phyloP scores from a whole-genome alignment of 2,888 invertebrate species.

The Dasypogon diadema region DNA sequence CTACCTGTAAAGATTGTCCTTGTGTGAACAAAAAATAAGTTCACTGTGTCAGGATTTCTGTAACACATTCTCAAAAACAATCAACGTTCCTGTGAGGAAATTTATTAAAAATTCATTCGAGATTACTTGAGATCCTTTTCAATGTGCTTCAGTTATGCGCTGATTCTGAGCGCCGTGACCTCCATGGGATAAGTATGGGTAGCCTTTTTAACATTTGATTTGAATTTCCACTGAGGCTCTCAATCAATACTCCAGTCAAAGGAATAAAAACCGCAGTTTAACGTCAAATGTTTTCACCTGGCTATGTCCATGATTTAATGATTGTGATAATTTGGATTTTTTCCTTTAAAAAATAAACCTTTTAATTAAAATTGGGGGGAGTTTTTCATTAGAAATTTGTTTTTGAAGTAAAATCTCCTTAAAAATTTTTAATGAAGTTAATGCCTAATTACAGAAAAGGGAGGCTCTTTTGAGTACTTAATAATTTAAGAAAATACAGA shows the following conservation, averaged over 20 bases:
- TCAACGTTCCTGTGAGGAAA: constrained; percentile 51
- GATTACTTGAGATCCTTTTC: constrained; percentile 52
- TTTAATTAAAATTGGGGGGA: not conserved
- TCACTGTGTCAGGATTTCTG: constrained; percentile 4
- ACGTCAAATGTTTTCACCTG: not conserved
- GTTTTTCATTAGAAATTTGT: not conserved
- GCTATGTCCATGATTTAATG: too few species aligned
- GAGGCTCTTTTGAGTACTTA: too few species aligned
- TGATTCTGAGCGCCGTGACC: constrained; percentile 44
- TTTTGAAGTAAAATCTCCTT: too few species aligned
- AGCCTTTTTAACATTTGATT: not conserved
- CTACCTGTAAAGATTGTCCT: not conserved
- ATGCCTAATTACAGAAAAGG: too few species aligned
- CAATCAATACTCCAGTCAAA: not conserved
- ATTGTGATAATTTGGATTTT: too few species aligned
- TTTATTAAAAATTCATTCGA: constrained; percentile 54
- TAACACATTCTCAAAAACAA: constrained; percentile 52
- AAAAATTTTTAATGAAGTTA: too few species aligned
- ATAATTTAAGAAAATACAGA: too few species aligned
- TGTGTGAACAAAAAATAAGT: constrained; percentile 2
- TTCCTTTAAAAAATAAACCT: not conserved
- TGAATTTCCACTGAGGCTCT: not conserved
- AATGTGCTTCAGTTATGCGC: constrained; percentile 33
- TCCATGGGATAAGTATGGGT: constrained; percentile 18
- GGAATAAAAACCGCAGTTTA: not conserved